A percentile compares a stretch with the other conserved stretches of the same genome.
Conservation (phyloP, 2,888 invertebrate species). For the Platerodrilus igneus region DNA sequence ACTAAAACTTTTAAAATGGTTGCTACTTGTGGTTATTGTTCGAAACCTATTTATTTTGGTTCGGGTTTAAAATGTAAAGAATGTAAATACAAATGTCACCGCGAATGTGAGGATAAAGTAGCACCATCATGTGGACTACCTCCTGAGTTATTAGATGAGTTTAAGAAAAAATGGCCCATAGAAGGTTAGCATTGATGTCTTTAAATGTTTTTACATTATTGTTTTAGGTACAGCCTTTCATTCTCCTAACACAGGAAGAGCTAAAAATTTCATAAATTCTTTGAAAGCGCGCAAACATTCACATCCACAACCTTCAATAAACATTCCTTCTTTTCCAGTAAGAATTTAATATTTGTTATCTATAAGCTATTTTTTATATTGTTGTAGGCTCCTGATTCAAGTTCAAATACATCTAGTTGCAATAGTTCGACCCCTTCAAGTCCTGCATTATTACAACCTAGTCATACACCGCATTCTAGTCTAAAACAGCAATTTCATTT, state of each 20-base stretch:
- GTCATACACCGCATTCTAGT: slow-evolving; percentile 47
- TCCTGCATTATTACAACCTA: slow-evolving; percentile 63
- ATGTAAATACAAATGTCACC: slow-evolving; percentile 88
- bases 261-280: slow-evolving; percentile 45
- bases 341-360: slow-evolving; percentile 27
- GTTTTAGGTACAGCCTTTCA: slow-evolving; percentile 34
- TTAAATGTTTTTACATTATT: slow-evolving; percentile 5
- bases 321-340: slow-evolving; percentile 56
- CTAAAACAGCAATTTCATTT: slow-evolving; percentile 68
- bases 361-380: slow-evolving; percentile 17
- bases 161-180: slow-evolving; percentile 68
- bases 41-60: slow-evolving; percentile 58
- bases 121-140: slow-evolving; percentile 90
- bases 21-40: slow-evolving; percentile 85
- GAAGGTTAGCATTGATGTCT: slow-evolving; percentile 49
- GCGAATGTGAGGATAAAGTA: slow-evolving; percentile 86
- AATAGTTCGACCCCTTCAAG: slow-evolving; percentile 95
- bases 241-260: slow-evolving; percentile 51
- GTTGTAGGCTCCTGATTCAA: slow-evolving; percentile 72
- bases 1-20: slow-evolving; percentile 84
- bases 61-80: slow-evolving; percentile 85
- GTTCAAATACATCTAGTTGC: slow-evolving; percentile 92
- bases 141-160: slow-evolving; percentile 77
- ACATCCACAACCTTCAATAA: slow-evolving; percentile 54
- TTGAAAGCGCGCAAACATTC: slow-evolving; percentile 52